phyloP scores from a whole-genome alignment of 2,888 invertebrate genomes.

The Cosmia trapezina region DNA sequence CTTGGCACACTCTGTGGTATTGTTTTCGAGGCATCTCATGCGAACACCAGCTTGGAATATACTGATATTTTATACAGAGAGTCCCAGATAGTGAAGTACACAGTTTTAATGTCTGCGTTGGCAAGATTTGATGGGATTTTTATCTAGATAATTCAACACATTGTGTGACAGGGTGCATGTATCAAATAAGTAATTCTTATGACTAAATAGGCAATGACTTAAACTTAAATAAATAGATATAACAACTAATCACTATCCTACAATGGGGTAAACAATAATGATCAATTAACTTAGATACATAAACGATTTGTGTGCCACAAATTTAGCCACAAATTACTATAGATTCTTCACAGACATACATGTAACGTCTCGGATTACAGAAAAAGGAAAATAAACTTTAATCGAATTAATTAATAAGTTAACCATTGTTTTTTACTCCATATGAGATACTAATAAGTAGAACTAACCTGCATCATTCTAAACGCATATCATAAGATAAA shows the following conservation, averaged over 20 bases:
- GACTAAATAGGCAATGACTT: conserved; percentile 69
- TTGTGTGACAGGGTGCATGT: conserved; percentile 90
- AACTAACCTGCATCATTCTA: conserved; percentile 68
- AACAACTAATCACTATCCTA: conserved; percentile 54
- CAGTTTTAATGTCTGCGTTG: conserved; percentile 68
- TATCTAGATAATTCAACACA: conserved; percentile 76
- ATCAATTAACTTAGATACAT: not conserved
- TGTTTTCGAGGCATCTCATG: conserved; percentile 76
- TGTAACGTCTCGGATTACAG: not conserved
- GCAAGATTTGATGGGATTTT: conserved; percentile 64
- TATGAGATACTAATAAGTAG: conserved; percentile 61
- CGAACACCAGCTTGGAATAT: conserved; percentile 73
- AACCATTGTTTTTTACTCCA: conserved; percentile 50
- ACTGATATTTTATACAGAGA: conserved; percentile 65
- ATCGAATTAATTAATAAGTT: not conserved
- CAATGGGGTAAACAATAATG: conserved; percentile 55
- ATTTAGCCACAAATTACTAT: not conserved
- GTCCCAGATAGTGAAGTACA: conserved; percentile 72
- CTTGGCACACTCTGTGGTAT: conserved; percentile 89
- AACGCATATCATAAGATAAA: conserved; percentile 64
- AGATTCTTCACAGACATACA: not conserved
- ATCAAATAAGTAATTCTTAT: conserved; percentile 78
- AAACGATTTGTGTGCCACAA: not conserved
- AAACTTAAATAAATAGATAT: conserved; percentile 67
- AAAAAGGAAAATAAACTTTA: not conserved